Percentiles rank a stretch among this genome's conserved stretches.
Conservation (phyloP, 2,797 vertebrate genomes). For the Darevskia mixta region DNA sequence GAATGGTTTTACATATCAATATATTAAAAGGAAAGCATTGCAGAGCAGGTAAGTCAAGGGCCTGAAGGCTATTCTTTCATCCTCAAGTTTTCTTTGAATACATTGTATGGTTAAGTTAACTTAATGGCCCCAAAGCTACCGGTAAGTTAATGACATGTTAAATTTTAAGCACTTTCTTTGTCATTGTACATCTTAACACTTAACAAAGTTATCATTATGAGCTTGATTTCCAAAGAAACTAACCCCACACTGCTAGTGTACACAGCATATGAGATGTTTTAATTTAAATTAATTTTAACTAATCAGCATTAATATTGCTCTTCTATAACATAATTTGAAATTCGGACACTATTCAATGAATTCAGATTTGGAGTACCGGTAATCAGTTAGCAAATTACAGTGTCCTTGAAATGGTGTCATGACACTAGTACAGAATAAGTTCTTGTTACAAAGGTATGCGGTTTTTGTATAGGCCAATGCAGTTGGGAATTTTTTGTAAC, state of each 20-base stretch:
- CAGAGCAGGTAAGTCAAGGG: constrained; percentile 50
- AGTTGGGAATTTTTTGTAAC: neutral
- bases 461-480: neutral
- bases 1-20: constrained; percentile 38
- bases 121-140: constrained; percentile 46
- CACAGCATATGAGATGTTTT: constrained; percentile 46
- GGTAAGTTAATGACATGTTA: constrained; percentile 57
- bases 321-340: constrained; percentile 61
- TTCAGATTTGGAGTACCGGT: constrained; percentile 50
- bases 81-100: constrained; percentile 26
- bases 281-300: constrained; percentile 63
- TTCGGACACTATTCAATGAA: constrained; percentile 40
- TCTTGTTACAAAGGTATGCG: constrained; percentile 3
- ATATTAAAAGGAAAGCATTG: constrained; percentile 44
- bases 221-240: constrained; percentile 21
- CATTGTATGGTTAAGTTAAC: constrained; percentile 52
- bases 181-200: constrained; percentile 47
- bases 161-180: constrained; percentile 55
- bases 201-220: constrained; percentile 29
- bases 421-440: constrained; percentile 53
- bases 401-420: constrained; percentile 55
- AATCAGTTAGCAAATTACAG: constrained; percentile 64
- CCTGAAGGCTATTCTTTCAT: constrained; percentile 47
- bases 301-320: constrained; percentile 48
- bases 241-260: constrained; percentile 30